These are phyloP conservation scores for Protobothrops mucrosquamatus DNA, from an alignment of 2,113 vertebrate species.

Conservation along the genomic window DNA sequence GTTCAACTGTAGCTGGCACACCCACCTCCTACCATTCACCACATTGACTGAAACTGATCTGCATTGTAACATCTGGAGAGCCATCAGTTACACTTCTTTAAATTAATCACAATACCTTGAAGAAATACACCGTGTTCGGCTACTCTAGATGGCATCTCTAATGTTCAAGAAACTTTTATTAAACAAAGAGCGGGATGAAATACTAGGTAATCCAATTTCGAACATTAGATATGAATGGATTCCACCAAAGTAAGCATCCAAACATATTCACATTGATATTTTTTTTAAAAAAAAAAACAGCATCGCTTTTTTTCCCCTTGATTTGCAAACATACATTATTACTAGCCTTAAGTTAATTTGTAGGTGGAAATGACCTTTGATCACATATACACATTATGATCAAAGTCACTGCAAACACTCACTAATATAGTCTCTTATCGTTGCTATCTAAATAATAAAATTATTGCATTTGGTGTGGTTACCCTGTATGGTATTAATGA, in stretches of 20 bases:
- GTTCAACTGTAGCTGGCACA: background rate
- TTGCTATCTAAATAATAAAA: conserved; percentile 1
- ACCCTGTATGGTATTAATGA: background rate
- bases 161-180: background rate
- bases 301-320: background rate
- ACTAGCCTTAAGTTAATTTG: background rate
- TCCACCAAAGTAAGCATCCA: background rate
- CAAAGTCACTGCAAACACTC: background rate
- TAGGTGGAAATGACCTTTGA: conserved; percentile 1
- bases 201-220: background rate
- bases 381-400: background rate
- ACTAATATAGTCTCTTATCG: background rate
- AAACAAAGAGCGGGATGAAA: background rate
- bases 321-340: background rate
- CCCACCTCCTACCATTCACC: background rate
- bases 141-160: background rate
- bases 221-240: background rate
- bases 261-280: background rate
- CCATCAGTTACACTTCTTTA: background rate
- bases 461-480: background rate
- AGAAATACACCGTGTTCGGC: background rate
- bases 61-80: background rate
- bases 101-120: background rate
- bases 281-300: background rate
- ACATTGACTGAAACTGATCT: background rate